Base-by-base conservation (phyloP, 2,113 vertebrate genomes). In the Malurus cyaneus region DNA sequence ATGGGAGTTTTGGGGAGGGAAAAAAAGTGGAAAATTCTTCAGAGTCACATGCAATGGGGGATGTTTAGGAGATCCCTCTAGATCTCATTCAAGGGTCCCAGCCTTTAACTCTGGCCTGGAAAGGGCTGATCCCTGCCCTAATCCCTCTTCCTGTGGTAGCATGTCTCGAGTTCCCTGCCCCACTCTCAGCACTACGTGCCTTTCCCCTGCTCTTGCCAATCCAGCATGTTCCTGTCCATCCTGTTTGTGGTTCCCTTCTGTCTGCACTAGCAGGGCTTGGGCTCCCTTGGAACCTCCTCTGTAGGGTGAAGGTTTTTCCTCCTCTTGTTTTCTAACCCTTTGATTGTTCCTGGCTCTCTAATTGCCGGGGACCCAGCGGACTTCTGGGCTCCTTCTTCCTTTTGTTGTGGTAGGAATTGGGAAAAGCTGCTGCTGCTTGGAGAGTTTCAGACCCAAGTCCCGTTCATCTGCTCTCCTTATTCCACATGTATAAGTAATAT, bases 361-460 rank as follows among this genome's bases (percentile, higher is more conserved):
- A 36, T 92, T 34, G 13, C 79, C 0, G 0, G 57, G 41, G 77
- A 79, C 80, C 32, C 79, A 56, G 71, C 0, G 71, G 81, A 92
- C 78, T 89, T 76, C 80, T 82, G 81, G 74, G 50, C 81, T 93
- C 57, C 91, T 80, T 81, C 56, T 92, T 88, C 29, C 50, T 87
- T 94, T 94, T 96, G 70, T 91, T 94, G 93, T 79, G 93, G 93
- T 89, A 76, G 84, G 84, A 91, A 34, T 47, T 91, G 91, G 86
- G 65, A 77, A 80, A 36, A 1, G 3, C 77, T 21, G 59, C 78
- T 61, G 70, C 84, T 42, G n/a, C 78, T 94, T 61, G 87, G 54
- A 9, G 60, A 25, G 73, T 71, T 92, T 71, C 77, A 81, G 70
- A 72, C 71, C 77, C 21, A 41, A 79, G 84, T 64, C 76, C 82